Evolutionary conservation across 2,888 invertebrate genomes (phyloP), one percentile per base, ranked within the genome.

Genomic region (Petrolisthes cinctipes): DNA sequence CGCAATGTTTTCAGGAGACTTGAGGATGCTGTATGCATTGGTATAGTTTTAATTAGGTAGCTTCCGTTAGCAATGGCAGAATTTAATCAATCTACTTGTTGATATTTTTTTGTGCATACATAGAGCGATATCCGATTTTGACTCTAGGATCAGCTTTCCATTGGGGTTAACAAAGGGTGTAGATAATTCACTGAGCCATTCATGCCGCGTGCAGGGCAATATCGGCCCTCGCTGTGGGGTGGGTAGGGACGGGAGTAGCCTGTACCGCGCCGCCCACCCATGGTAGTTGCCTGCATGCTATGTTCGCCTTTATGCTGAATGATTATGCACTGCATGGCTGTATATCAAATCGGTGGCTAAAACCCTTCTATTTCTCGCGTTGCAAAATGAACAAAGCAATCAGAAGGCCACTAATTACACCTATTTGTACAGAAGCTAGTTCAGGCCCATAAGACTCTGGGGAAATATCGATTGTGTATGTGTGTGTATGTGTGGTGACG

Each of bases 11-110:
- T 78, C 23, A 66, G 61, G n/a, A 54, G 61, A 61, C 75, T 78
- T 83, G 80, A 20, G 61, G 57, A 56, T 80, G 61, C 20, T 11
- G 9, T 23, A 82, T 20, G 80, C 23, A n/a, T 20, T 37, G 76
- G 9, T 37, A 37, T 53, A 53, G 23, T 57, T 14, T 71, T 82
- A 81, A 86, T 86, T 86, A 86, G 86, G 78, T 82, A 82, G 66
- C 86, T 76, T 68, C 54, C 51, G 71, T 73, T 80, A 57, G 82
- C 86, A 82, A 76, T 82, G 82, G 82, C 82, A 82, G 75, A 86
- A 86, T 86, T 86, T 82, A 86, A 86, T 86, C 86, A 86, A 86
- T 86, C 86, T 86, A 86, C 86, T 86, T 86, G 86, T 86, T 86
- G 86, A 86, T 86, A 86, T 86, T 86, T 86, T 86, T 86, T 68